Evolutionary conservation across 2,113 vertebrate species (phyloP), one percentile per base, ranked within the genome.

Genomic region (Lates calcarifer): DNA sequence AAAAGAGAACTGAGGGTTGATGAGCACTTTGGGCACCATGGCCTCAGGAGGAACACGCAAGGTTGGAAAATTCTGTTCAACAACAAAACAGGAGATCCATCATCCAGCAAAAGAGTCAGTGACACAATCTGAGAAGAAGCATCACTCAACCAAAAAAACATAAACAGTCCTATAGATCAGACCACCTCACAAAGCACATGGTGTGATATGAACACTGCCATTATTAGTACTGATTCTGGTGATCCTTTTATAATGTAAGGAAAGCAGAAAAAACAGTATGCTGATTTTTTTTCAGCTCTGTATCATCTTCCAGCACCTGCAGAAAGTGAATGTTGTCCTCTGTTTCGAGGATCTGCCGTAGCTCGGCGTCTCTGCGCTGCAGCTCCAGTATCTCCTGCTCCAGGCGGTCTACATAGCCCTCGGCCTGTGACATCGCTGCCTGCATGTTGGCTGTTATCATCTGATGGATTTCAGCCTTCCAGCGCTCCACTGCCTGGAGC

Each of bases 291-390:
- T 8, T 37, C 31, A 66, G 74, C 43, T 28, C 11, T 31, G 20
- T 41, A 4, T 35, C 5, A 73, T 37, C 37, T 63, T 73, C 28
- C 22, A 63, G 43, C 81, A 95, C 95, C 94, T 96, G 95, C 68
- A 96, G 77, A 55, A 96, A 95, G 76, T 96, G 91, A 84, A 96
- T 95, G 91, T 93, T 95, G 90, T 96, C 95, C 81, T 96, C 95
- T 0, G 95, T 95, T 43, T 95, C 94, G 0, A 95, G 88, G 77
- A 96, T 95, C 75, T 94, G 94, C 43, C 92, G 77, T 0, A 96
- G 87, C 77, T 95, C 95, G 10, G 90, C 85, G 0, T 95, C 95
- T 64, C 94, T 85, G 14, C 90, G 90, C 83, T 95, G 94, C 24
- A 96, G 91, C 83, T 95, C 95, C 78, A 91, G 76, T 28, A 95